Base-by-base conservation (phyloP, 2,888 invertebrate species). In the Pandemis corylana region DNA sequence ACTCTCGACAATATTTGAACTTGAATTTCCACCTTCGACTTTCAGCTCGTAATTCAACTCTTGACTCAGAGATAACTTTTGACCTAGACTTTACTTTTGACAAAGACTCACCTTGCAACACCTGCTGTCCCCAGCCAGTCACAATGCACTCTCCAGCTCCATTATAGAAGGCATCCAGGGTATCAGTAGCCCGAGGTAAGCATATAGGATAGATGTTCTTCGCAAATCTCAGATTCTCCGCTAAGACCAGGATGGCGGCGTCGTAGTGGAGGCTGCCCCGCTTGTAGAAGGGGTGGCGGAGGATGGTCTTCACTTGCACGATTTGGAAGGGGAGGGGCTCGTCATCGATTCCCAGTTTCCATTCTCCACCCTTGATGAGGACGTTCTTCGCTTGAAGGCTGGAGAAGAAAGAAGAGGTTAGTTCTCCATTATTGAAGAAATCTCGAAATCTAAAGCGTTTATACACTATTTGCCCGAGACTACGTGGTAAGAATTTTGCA, bases 41-140 rank as follows among this genome's bases (percentile, higher is more conserved):
- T 20, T 20, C n/a, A n/a, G n/a, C n/a, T 20, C 1, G 20, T 20
- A 20, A 20, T 20, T 20, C 28, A 36, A 44, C 44, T 44, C 5
- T 44, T 44, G 44, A 44, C 44, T 44, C 44, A 0, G 44, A 44
- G 4, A 7, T 1, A 9, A 44, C 44, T 44, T 20, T 44, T 56
- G 15, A 20, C 20, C 20, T 20, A 20, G 20, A 20, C 20, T 20
- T 20, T 20, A 20, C 20, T n/a, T n/a, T n/a, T 20, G 20, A 20
- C 15, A 0, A 56, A 28, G 0, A 85, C 95, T 95, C 92, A 98
- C 97, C 95, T 95, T 96, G 96, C 68, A 98, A 86, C 6, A 97
- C 96, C 78, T 95, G 95, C 87, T 97, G 97, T 79, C 97, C 97
- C 97, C 97, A 98, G 67, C 98, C 98, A 69, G 97, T 97, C 0